These are phyloP conservation scores for Teleogryllus oceanicus DNA, from an alignment of 2,888 invertebrate species.

Conservation along the genomic window DNA sequence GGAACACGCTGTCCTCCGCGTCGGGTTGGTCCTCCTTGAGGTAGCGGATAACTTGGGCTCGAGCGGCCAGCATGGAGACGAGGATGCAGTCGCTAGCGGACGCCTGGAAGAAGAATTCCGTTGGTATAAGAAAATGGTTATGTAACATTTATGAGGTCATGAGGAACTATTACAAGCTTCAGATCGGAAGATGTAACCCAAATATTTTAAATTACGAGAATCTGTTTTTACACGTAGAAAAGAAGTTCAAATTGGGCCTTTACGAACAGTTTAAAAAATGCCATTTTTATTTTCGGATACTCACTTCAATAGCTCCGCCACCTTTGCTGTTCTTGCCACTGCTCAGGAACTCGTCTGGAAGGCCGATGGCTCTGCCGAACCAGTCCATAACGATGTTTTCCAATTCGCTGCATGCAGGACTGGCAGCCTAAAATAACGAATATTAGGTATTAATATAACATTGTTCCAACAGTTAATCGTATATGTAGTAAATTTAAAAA, in stretches of 20 bases:
- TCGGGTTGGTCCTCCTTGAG: slow-evolving; percentile 56
- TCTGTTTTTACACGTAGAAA: background rate
- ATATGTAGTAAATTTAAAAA: too few relatives aligned
- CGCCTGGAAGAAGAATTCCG: slow-evolving; percentile 47
- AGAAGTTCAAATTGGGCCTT: background rate
- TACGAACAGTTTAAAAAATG: background rate
- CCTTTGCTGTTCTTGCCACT: slow-evolving; percentile 57
- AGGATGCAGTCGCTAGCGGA: slow-evolving; percentile 81
- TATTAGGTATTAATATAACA: background rate
- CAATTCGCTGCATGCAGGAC: slow-evolving; percentile 81
- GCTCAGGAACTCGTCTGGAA: slow-evolving; percentile 66
- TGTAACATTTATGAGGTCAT: too few relatives aligned
- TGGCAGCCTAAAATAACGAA: slow-evolving; percentile 62
- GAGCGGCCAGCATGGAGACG: slow-evolving; percentile 72
- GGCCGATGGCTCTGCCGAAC: slow-evolving; percentile 71
- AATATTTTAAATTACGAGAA: background rate
- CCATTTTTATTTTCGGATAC: background rate
- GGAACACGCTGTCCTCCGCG: slow-evolving; percentile 62
- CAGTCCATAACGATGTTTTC: slow-evolving; percentile 81
- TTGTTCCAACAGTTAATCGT: too few relatives aligned
- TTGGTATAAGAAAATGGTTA: too few relatives aligned
- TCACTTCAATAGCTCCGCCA: slow-evolving; percentile 74
- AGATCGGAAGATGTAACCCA: background rate
- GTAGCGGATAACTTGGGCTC: slow-evolving; percentile 65
- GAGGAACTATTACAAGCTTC: too few relatives aligned